phyloP scores from a whole-genome alignment of 2,888 invertebrate genomes.

The Scaeva pyrastri region DNA sequence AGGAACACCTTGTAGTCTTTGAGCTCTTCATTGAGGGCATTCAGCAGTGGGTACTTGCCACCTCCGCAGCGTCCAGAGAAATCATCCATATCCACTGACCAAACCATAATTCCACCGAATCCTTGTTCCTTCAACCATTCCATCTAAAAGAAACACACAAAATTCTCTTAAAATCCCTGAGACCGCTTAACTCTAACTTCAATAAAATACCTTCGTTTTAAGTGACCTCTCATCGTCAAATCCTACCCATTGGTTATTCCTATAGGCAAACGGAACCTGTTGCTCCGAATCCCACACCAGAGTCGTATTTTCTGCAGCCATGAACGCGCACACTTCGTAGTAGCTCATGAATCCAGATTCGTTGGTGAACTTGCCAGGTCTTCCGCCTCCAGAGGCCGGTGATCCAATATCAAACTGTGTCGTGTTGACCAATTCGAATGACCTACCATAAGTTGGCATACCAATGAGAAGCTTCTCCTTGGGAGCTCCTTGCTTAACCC shows the following conservation, averaged over 20 bases:
- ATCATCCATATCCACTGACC: slow-evolving; percentile 98
- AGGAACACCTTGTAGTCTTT: slow-evolving; percentile 92
- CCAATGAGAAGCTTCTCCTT: slow-evolving; percentile 97
- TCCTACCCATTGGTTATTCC: slow-evolving; percentile 96
- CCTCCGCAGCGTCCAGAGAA: slow-evolving; percentile 95
- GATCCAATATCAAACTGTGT: slow-evolving; percentile 97
- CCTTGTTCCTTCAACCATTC: slow-evolving; percentile 97
- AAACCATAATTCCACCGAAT: slow-evolving; percentile 98
- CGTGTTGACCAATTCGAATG: slow-evolving; percentile 93
- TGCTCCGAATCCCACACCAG: slow-evolving; percentile 98
- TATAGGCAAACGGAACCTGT: slow-evolving; percentile 97
- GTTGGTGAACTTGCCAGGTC: slow-evolving; percentile 93
- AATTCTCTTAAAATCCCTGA: not conserved
- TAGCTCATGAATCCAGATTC: slow-evolving; percentile 98
- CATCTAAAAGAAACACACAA: slow-evolving; percentile 86
- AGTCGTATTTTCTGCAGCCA: slow-evolving; percentile 95
- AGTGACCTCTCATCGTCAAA: slow-evolving; percentile 97
- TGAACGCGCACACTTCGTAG: slow-evolving; percentile 97
- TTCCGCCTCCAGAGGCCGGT: slow-evolving; percentile 94
- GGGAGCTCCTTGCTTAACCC: slow-evolving; percentile 96
- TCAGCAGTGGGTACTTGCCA: slow-evolving; percentile 95
- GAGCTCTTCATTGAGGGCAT: slow-evolving; percentile 93
- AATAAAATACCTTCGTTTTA: slow-evolving; percentile 90
- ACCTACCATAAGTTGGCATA: slow-evolving; percentile 96
- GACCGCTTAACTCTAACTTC: fast-evolving